Percentiles rank a stretch among this genome's conserved stretches.
phyloP scores from a whole-genome alignment of 2,797 vertebrate species.

The Artibeus jamaicensis region DNA sequence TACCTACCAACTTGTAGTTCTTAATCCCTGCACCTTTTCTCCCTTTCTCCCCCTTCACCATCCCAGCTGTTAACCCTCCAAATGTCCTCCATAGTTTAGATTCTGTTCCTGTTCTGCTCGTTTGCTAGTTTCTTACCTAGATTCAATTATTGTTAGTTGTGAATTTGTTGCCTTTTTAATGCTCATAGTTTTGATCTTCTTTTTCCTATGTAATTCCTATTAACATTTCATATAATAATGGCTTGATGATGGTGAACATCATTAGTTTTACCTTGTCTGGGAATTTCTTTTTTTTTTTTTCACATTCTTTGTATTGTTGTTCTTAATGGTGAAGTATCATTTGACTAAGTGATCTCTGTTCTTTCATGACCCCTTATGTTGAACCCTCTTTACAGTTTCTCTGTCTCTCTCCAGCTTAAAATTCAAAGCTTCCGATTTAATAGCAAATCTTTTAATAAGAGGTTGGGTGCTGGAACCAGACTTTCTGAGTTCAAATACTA shows the following conservation, averaged over 20 bases:
- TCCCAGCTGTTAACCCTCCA: not conserved
- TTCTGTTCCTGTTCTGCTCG: not conserved
- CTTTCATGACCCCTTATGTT: not conserved
- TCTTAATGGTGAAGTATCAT: not conserved
- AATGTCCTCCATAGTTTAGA: not conserved
- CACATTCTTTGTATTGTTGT: too few species aligned
- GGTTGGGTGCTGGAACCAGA: not conserved
- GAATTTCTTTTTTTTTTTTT: not conserved
- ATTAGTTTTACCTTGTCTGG: not conserved
- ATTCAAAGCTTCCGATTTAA: not conserved
- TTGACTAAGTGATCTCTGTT: not conserved
- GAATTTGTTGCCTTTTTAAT: not conserved
- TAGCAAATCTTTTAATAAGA: not conserved
- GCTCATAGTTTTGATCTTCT: not conserved
- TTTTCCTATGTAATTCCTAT: not conserved
- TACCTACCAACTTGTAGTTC: not conserved
- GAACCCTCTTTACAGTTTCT: not conserved
- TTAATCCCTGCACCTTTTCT: not conserved
- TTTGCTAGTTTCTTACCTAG: not conserved
- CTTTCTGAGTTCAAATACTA: not conserved
- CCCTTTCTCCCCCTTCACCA: not conserved
- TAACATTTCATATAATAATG: not conserved
- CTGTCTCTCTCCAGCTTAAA: not conserved
- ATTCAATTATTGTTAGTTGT: not conserved
- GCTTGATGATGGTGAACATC: not conserved